Evolutionary conservation across 2,113 vertebrate species (phyloP), one percentile per base, ranked within the genome.

Genomic region (Argyrosomus japonicus): DNA sequence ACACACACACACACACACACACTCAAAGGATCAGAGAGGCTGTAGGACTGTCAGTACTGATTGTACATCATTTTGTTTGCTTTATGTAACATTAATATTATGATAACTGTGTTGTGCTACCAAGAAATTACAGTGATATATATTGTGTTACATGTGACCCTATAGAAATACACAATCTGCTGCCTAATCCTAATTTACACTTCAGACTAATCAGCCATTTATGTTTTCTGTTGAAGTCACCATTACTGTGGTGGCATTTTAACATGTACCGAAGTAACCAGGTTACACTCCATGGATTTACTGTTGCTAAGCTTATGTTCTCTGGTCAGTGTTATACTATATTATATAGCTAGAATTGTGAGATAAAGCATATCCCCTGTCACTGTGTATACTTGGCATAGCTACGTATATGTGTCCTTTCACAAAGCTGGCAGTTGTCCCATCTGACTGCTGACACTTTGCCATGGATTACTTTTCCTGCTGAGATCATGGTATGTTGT

Each of bases 1-100:
- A 86, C 84, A 86, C 77, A 77, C 53, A 68, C 71, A 76, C 75
- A 70, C 73, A 68, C 51, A 83, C 74, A 82, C 25, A 40, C 45
- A 67, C 69, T 77, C 40, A 63, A 70, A 51, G 53, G 83, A 90
- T 84, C 90, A 87, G 67, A 87, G 73, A n/a, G 75, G 68, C 73
- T 77, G 77, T 84, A 57, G 6, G 69, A 71, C 70, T 85, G 82
- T 84, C 81, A 74, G 9, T 27, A 64, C 75, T 74, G 79, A 81
- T 84, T 65, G 71, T 83, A 51, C 47, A 84, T 77, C 45, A 43
- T 71, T 81, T 62, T 72, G 25, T 56, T 56, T 70, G 43, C 21
- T 83, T 79, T 58, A 75, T 5, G 62, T 81, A 67, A 79, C 43
- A 58, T 57, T 54, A 68, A 65, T 51, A 70, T 3, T 40, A 5